Conservation (phyloP, 2,797 vertebrate species). For the Pachyuromys duprasi region DNA sequence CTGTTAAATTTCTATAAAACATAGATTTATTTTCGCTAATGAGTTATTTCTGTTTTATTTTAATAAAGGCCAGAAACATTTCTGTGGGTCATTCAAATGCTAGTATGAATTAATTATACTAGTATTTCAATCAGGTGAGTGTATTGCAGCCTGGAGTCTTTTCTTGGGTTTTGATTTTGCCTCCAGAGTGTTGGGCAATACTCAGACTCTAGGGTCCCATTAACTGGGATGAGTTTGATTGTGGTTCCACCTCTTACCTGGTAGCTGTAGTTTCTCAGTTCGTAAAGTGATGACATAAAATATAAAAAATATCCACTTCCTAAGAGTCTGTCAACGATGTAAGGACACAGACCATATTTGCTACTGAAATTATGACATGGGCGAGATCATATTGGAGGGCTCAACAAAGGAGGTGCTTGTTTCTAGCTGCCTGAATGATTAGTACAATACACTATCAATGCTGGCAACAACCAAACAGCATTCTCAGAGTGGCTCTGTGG, state of each 20-base stretch:
- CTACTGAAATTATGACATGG: background rate
- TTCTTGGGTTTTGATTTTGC: background rate
- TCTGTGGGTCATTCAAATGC: background rate
- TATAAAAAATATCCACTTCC: background rate
- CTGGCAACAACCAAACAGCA: background rate
- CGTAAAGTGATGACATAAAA: background rate
- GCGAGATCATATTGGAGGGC: background rate
- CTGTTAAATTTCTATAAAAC: background rate
- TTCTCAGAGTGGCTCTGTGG: background rate
- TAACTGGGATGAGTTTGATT: background rate
- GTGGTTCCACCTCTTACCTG: background rate
- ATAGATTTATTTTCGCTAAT: background rate
- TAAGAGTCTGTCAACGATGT: background rate
- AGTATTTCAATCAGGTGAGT: background rate
- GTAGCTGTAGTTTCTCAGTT: background rate
- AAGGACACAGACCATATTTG: too few relatives aligned
- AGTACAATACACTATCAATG: background rate
- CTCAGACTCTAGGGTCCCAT: fast-evolving
- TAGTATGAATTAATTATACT: background rate
- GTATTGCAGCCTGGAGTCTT: background rate
- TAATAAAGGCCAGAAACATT: background rate
- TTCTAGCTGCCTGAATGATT: background rate
- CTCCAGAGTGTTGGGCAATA: too few relatives aligned
- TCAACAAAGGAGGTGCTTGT: background rate
- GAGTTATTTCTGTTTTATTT: background rate